Base-by-base conservation (phyloP, 2,797 vertebrate species). In the Pyrocephalus nanus region DNA sequence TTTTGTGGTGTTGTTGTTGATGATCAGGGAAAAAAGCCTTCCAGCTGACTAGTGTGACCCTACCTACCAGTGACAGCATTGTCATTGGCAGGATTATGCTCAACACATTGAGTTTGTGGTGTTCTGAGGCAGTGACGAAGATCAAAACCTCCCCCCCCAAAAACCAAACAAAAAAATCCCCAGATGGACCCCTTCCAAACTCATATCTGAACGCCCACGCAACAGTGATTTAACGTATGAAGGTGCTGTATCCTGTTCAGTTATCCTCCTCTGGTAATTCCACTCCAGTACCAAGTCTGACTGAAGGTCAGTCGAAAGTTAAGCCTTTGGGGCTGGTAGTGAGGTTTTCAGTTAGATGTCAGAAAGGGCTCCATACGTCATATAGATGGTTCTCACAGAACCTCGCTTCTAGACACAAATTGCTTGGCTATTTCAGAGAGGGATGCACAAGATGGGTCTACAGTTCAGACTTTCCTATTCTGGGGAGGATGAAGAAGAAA, bases 271-370 rank as follows among this genome's bases (percentile, higher is more conserved):
- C 84, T 79, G 80, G 51, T 88, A 82, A 92, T 93, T 89, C 64
- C 48, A 45, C 26, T 70, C 43, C 53, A 13, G 70, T 40, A 55
- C 60, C 74, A 82, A 60, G 32, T 76, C 74, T 76, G 57, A 75
- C 36, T 81, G 90, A 93, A 94, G 93, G 88, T 90, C 90, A 85
- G 40, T 74, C 1, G 13, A 76, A 88, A 88, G 86, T 75, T 66
- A 72, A 66, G 45, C 45, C 60, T 88, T 91, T 91, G 58, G 73
- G 75, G 32, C 65, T 15, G 6, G 11, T 38, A 32, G 34, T 0
- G 0, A 54, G 8, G 40, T 58, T 92, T 93, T 91, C 1, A 2
- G n/a, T 66, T 58, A 32, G 21, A 40, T 18, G 2, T 62, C 30
- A 23, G 40, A 47, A 90, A 75, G 42, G 36, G 25, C 27, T 65